Evolutionary conservation across 2,113 vertebrate species (phyloP).

Genomic region (Leucoraja erinaceus): DNA sequence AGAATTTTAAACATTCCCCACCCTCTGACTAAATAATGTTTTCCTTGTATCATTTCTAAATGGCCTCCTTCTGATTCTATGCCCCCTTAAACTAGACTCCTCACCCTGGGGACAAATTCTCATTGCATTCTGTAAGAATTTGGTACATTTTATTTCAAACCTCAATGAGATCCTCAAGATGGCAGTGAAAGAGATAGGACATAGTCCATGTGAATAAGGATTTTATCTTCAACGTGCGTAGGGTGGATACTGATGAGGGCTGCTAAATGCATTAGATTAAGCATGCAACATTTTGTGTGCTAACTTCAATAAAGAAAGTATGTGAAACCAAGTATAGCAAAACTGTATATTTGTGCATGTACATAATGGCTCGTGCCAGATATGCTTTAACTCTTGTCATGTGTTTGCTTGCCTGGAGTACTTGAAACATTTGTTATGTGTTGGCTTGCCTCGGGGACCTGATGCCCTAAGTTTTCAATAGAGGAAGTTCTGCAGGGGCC

Average conservation of each 20-base stretch:
- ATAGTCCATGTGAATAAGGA: not conserved
- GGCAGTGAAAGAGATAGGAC: too few relatives aligned
- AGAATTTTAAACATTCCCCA: too few relatives aligned
- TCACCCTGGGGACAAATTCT: too few relatives aligned
- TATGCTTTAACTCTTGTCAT: not conserved
- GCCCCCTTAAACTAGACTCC: too few relatives aligned
- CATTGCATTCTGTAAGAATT: too few relatives aligned
- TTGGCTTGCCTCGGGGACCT: too few relatives aligned
- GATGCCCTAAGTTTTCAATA: not conserved
- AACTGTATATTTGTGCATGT: not conserved
- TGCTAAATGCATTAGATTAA: not conserved
- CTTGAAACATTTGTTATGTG: not conserved
- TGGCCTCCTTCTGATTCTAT: too few relatives aligned
- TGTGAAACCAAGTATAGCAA: not conserved
- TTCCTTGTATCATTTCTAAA: too few relatives aligned
- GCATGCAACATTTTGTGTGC: not conserved
- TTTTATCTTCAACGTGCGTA: not conserved
- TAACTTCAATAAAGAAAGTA: not conserved
- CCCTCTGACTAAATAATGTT: too few relatives aligned
- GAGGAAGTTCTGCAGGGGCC: slow-evolving; percentile 15
- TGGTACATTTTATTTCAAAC: too few relatives aligned
- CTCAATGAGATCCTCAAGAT: too few relatives aligned
- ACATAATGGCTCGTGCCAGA: not conserved
- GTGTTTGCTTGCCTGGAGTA: not conserved
- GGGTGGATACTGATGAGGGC: not conserved